Evolutionary conservation across 2,888 invertebrate genomes (phyloP), one percentile per base, ranked within the genome.

Genomic region (Cerastis leucographa): DNA sequence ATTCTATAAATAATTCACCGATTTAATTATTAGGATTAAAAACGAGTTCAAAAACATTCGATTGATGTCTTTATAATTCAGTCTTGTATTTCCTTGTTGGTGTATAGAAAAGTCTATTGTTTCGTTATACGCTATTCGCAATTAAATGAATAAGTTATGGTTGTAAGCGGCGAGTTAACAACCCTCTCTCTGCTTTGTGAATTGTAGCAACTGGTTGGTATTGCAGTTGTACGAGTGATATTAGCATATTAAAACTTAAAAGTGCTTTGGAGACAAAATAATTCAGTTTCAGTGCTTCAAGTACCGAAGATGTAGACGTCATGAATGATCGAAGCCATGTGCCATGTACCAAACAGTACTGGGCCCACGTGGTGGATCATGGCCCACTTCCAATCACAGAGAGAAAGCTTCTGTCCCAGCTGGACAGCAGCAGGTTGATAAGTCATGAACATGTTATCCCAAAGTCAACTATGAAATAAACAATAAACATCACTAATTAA

Each of bases 111-210:
- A 80, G 71, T 59, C 76, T 19, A 76, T 84, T 83, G 84, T 83
- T 76, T 54, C 17, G 64, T 51, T 79, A 59, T 71, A 51, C 51
- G 14, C 49, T 68, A 65, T 75, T 83, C 8, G 69, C 61, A 83
- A 85, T 78, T 51, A 64, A 78, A 80, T 42, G 42, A 72, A 81
- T 84, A 81, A 71, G 71, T 83, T 84, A 84, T 81, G 71, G 62
- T 76, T 42, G 74, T 71, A 56, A 54, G 29, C 61, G 29, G 68
- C 12, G 69, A 69, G 75, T 46, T 62, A 83, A 76, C 76, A 75
- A 72, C 76, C 76, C 84, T 76, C 66, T 84, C 64, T 59, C 71
- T 35, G 22, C 44, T 71, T 83, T 66, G 84, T 76, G 59, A 68
- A 83, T 74, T 83, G 71, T 68, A 29, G 49, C 42, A 81, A 76